phyloP scores from a whole-genome alignment of 2,113 vertebrate species.

The Limanda limanda region DNA sequence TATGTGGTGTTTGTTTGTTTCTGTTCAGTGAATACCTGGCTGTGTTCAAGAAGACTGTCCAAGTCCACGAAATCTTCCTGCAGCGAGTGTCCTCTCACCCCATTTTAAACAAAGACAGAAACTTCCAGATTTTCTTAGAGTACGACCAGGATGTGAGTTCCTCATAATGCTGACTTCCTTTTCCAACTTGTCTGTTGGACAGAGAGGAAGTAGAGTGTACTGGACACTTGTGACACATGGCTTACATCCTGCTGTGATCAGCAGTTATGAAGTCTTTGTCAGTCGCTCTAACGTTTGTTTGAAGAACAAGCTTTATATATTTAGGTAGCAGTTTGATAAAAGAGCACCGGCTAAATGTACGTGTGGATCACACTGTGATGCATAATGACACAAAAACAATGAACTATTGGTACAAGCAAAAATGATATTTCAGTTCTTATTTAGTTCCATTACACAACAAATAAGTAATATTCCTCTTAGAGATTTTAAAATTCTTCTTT shows the following conservation, averaged over 20 bases:
- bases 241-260: conserved; percentile 78
- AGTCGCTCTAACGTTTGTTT: conserved; percentile 23
- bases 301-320: conserved; percentile 1
- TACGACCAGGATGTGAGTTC: conserved; percentile 97
- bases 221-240: conserved; percentile 60
- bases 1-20: conserved; percentile 27
- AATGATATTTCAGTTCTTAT: neutral
- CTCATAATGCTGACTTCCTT: conserved; percentile 73
- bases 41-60: conserved; percentile 99
- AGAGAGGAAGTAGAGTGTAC: conserved; percentile 67
- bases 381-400: too few relatives aligned
- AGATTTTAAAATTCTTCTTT: neutral
- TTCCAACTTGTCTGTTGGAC: conserved; percentile 64
- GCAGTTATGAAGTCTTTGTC: conserved; percentile 56
- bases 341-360: neutral
- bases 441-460: neutral
- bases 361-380: neutral
- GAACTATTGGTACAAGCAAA: neutral
- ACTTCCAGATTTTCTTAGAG: conserved; percentile 97
- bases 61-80: conserved; percentile 96
- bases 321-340: neutral
- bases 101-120: conserved; percentile 92
- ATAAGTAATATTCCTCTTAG: neutral
- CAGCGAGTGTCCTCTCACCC: conserved; percentile 93
- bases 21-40: conserved; percentile 88